These are phyloP conservation scores for Streptopelia turtur DNA, from an alignment of 2,797 vertebrate genomes.

Conservation along the genomic window DNA sequence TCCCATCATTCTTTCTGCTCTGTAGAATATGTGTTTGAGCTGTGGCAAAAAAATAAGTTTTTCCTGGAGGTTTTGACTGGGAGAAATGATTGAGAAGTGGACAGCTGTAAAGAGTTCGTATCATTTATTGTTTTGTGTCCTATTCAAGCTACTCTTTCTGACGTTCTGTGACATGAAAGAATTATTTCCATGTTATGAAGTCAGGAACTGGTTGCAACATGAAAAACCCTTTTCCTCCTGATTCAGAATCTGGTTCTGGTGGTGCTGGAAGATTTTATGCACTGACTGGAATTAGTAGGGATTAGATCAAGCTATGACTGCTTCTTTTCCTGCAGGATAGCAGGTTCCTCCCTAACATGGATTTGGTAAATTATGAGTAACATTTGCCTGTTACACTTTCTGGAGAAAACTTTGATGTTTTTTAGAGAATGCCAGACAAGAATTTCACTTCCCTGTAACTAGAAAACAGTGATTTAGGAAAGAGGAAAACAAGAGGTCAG, in stretches of 20 bases:
- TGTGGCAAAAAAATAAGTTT: not conserved
- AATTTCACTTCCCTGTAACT: not conserved
- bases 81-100: not conserved
- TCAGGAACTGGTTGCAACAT: not conserved
- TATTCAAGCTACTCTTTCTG: not conserved
- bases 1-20: conserved; percentile 11
- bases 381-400: not conserved
- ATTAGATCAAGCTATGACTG: not conserved
- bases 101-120: not conserved
- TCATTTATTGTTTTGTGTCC: not conserved
- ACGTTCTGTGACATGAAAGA: not conserved
- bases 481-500: not conserved
- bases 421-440: not conserved
- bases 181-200: not conserved
- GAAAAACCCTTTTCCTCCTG: not conserved
- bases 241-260: not conserved
- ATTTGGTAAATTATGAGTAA: not conserved
- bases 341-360: not conserved
- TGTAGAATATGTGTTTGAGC: not conserved
- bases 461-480: not conserved
- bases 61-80: not conserved
- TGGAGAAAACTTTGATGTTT: not conserved
- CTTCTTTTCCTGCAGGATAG: not conserved
- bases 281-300: not conserved
- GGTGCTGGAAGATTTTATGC: not conserved